phyloP scores from a whole-genome alignment of 2,888 invertebrate species.

The Standfussiana lucernea region DNA sequence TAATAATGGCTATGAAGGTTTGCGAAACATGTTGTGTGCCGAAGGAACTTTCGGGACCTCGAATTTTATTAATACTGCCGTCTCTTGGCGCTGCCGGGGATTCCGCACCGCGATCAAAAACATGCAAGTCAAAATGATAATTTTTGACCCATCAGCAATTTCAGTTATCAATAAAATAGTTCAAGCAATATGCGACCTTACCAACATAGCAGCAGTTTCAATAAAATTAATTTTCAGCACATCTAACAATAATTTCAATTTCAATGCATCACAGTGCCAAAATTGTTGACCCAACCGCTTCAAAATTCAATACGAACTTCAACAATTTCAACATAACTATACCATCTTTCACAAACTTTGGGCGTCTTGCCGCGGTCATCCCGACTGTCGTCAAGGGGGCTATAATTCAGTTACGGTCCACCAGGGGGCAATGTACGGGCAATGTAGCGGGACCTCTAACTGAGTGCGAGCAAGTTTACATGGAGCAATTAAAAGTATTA shows the following conservation, averaged over 20 bases:
- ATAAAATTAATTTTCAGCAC: slow-evolving; percentile 15
- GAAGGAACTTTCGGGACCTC: neutral
- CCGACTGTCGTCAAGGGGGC: slow-evolving; percentile 68
- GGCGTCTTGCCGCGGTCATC: slow-evolving; percentile 69
- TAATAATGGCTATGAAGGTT: neutral
- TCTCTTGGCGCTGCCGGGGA: neutral
- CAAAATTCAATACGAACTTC: slow-evolving; percentile 56
- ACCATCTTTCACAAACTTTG: slow-evolving; percentile 61
- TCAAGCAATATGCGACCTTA: neutral
- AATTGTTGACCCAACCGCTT: slow-evolving; percentile 34
- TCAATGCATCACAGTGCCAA: slow-evolving; percentile 1
- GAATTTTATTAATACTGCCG: neutral
- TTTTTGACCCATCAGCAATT: neutral
- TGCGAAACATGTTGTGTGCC: neutral
- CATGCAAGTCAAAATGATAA: neutral
- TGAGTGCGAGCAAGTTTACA: slow-evolving; percentile 55
- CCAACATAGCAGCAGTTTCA: neutral
- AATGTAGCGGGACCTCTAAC: slow-evolving; percentile 51
- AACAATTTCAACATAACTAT: slow-evolving; percentile 44
- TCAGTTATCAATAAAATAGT: neutral
- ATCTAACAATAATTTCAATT: slow-evolving; percentile 17
- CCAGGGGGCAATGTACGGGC: slow-evolving; percentile 53
- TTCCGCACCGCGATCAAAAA: neutral
- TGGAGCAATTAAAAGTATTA: slow-evolving; percentile 66
- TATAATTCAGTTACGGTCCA: slow-evolving; percentile 67